Percentiles rank a stretch among this genome's conserved stretches.
These are phyloP conservation scores for Phalera bucephala DNA, from an alignment of 2,888 invertebrate species.

Conservation along the genomic window DNA sequence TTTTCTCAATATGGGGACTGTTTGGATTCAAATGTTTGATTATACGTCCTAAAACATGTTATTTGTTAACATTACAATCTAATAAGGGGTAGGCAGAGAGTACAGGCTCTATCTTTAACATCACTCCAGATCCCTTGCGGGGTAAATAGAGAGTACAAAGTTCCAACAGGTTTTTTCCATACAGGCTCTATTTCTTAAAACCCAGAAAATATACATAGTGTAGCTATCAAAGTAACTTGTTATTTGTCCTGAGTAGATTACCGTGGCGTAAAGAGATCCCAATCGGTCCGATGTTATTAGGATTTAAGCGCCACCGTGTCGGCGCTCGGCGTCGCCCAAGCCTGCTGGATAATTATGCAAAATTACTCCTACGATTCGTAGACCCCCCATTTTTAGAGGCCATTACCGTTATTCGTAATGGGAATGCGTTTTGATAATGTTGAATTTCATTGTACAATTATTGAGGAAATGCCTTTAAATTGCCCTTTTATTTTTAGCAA, in stretches of 20 bases:
- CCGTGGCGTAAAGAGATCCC: conserved; percentile 74
- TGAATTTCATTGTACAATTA: conserved; percentile 72
- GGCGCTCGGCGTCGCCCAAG: conserved; percentile 45
- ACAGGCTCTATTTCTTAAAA: too few relatives aligned
- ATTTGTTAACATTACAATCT: too few relatives aligned
- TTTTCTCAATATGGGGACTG: too few relatives aligned
- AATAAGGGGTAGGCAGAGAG: too few relatives aligned
- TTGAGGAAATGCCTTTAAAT: conserved; percentile 58
- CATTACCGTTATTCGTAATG: conserved; percentile 79
- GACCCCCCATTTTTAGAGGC: conserved; percentile 73
- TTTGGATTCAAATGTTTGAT: too few relatives aligned
- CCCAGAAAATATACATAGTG: conserved; percentile 27
- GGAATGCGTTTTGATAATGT: conserved; percentile 79
- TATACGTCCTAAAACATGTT: too few relatives aligned
- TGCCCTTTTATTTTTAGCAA: conserved; percentile 51
- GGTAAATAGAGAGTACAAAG: too few relatives aligned
- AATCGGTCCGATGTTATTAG: conserved; percentile 77
- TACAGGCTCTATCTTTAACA: too few relatives aligned
- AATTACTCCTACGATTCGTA: conserved; percentile 79
- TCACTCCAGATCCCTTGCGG: too few relatives aligned
- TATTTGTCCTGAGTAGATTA: conserved; percentile 69
- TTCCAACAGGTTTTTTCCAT: too few relatives aligned
- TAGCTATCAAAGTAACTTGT: conserved; percentile 53
- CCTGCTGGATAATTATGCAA: conserved; percentile 78
- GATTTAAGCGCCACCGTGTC: conserved; percentile 71